Base-by-base conservation (phyloP, 2,888 invertebrate species). In the Gasteruption jaculator region DNA sequence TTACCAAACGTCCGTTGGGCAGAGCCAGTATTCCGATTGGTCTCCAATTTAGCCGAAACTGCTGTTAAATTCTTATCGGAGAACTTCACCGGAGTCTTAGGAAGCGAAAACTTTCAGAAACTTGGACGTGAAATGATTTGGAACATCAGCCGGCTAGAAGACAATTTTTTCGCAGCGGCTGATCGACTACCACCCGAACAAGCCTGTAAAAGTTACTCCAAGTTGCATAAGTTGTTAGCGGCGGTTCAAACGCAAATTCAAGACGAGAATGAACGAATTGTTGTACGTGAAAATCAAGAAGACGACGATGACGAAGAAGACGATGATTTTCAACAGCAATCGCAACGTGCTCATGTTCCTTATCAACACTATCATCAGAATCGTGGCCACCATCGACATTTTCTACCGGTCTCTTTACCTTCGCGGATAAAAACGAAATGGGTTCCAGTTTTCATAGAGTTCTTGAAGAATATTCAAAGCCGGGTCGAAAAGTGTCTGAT, bases 1-100 rank as follows among this genome's bases (percentile, higher is more conserved):
- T 74, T 92, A 48, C 87, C 90, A 6, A 81, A 82, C 47, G 82
- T 85, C 27, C 79, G 88, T 45, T 93, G 93, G 92, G 84, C 90
- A 0, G 87, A 87, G 50, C 79, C 82, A 3, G 83, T 91, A 10
- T 83, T 84, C 50, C 79, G 82, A 46, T 74, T 91, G 64, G 86
- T 89, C 18, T 80, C 85, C 3, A 86, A 86, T 57, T 76, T 95
- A 10, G 74, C 90, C 34, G 90, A 89, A 57, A 82, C 86, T 1
- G 84, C 87, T 21, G 85, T 90, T 46, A 82, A 83, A 59, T 92
- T 82, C 67, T 80, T 90, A 26, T 82, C 87, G 3, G 81, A 85
- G 47, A 83, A 88, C 64, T 86, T 92, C 50, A 77, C 83, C 19
- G 78, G 79, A n/a, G 80, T 92, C 4, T 73, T 94, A 24, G 76